phyloP scores from a whole-genome alignment of 2,888 invertebrate species.

The Kryphioiulus occultus region DNA sequence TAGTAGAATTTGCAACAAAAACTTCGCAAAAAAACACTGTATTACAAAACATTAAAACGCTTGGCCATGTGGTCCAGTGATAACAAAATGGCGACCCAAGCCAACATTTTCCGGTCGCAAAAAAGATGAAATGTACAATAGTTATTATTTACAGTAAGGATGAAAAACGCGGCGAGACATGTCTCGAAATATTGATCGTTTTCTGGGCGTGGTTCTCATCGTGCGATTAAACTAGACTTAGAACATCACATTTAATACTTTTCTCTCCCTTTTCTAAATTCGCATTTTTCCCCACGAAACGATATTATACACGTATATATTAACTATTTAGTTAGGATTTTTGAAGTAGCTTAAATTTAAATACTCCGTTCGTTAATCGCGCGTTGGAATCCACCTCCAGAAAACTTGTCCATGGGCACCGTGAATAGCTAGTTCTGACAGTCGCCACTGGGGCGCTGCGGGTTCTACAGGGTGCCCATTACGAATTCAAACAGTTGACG shows the following conservation, averaged over 20 bases:
- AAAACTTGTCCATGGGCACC: background rate
- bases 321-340: constrained; percentile 6
- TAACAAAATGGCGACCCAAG: constrained; percentile 4
- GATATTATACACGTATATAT: constrained; percentile 16
- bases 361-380: constrained; percentile 6
- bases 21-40: background rate
- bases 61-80: constrained; percentile 23
- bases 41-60: background rate
- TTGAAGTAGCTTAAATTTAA: background rate
- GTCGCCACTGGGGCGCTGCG: background rate
- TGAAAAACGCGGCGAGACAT: background rate
- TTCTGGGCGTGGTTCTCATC: background rate
- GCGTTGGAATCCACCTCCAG: background rate
- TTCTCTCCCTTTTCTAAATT: background rate
- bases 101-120: background rate
- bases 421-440: background rate
- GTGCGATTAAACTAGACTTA: constrained; percentile 1
- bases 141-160: constrained; percentile 18
- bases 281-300: background rate
- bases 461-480: background rate
- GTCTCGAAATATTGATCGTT: background rate
- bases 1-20: background rate
- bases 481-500: background rate
- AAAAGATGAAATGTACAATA: constrained; percentile 2
- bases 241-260: constrained; percentile 23